Base-by-base conservation (phyloP, 2,888 invertebrate genomes). In the Ophion ventricosus region DNA sequence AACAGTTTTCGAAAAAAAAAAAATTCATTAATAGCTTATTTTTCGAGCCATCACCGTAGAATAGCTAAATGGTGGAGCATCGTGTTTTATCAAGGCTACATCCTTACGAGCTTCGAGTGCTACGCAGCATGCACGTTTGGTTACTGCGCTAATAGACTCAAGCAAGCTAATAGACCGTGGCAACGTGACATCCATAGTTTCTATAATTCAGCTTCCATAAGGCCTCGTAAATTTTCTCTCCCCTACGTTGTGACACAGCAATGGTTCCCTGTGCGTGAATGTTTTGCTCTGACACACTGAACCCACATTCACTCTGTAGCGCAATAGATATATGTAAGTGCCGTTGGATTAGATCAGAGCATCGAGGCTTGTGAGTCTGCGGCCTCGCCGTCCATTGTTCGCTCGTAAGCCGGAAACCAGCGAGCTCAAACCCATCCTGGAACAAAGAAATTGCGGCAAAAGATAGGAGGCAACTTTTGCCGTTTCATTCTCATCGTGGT, bases 311-410 rank as follows among this genome's bases (percentile, higher is more conserved):
- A 40, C 57, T 29, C 54, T 49, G 57, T 43, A 49, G n/a, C 23
- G 29, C 26, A 35, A 80, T 59, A 59, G 8, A 29, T 59, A 59
- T n/a, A 29, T 26, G 43, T 57, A 14, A 14, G 35, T 25, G 69
- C 26, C 26, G 56, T 76, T 74, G 69, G 80, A 80, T 85, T 83
- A 77, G 83, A 80, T 85, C 83, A 80, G 80, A 80, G 80, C 80
- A 83, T 83, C 80, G 77, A 64, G 67, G 64, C 77, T 64, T 59
- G 59, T 69, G 69, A 25, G 56, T 78, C 70, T 40, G n/a, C n/a
- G 56, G 54, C 23, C 29, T 63, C 10, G n/a, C 49, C 20, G 3
- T 66, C 67, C 75, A 83, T 83, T 81, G 80, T 54, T 74, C 64
- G 74, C 82, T 79, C 74, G 75, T 61, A 43, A 63, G 14, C 77